A percentile compares a stretch with the other conserved stretches of the same genome.
Conservation (phyloP, 2,113 vertebrate genomes). For the Neogobius melanostomus region DNA sequence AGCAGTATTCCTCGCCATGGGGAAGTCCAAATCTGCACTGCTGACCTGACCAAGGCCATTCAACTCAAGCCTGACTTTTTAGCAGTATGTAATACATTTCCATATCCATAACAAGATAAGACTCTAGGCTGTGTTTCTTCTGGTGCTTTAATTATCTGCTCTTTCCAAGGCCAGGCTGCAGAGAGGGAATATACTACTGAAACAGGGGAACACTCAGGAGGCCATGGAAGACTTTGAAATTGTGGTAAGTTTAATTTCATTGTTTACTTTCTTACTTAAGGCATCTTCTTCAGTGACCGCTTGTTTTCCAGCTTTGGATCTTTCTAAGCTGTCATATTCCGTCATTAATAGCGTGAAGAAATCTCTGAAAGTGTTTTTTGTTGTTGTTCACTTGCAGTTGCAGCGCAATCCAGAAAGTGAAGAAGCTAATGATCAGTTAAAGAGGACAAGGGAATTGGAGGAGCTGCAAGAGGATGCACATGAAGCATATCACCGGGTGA, state of each 20-base stretch:
- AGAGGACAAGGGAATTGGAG: conserved; percentile 71
- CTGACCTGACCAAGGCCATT: conserved; percentile 81
- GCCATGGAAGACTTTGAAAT: conserved; percentile 80
- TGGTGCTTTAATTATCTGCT: neutral
- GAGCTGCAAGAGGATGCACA: conserved; percentile 72
- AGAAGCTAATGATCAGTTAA: conserved; percentile 77
- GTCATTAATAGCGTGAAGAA: neutral
- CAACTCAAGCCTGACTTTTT: conserved; percentile 85
- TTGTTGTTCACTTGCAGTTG: conserved; percentile 59
- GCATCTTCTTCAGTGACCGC: neutral
- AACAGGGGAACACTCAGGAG: conserved; percentile 77
- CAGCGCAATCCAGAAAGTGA: conserved; percentile 69
- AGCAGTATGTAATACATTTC: conserved; percentile 68
- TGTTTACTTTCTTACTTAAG: neutral
- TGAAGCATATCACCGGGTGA: conserved; percentile 69
- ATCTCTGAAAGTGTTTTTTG: neutral
- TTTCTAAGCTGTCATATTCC: neutral
- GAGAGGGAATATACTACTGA: conserved; percentile 82
- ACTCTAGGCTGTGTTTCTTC: neutral
- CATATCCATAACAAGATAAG: neutral
- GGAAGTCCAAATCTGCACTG: conserved; percentile 83
- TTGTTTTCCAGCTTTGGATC: neutral
- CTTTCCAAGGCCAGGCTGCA: conserved; percentile 77
- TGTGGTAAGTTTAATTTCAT: conserved; percentile 67
- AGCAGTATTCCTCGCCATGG: conserved; percentile 83